Evolutionary conservation across 2,113 vertebrate species (phyloP), one percentile per base, ranked within the genome.

Genomic region (Phyllostomus hastatus): DNA sequence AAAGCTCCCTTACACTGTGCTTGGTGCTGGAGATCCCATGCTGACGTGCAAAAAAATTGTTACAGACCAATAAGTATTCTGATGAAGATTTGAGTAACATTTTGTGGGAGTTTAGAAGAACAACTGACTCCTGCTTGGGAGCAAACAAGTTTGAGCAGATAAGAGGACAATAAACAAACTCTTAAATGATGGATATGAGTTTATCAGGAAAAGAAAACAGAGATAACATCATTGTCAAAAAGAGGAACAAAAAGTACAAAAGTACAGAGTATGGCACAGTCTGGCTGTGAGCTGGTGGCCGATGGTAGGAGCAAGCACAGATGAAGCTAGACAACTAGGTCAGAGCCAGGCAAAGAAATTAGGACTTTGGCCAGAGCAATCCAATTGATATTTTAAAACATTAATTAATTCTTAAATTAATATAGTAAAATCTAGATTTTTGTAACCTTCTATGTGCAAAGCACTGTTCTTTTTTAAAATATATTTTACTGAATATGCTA

Each of bases 241-340:
- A 59, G 9, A 38, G 46, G 43, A 88, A 43, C 41, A 73, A 46
- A 41, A 35, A 19, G 16, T 26, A 7, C 33, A 38, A 52, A 43
- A 43, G n/a, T 5, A 20, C 5, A 43, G 41, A 16, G 8, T 16
- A 1, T 9, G 43, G n/a, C 73, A 14, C 0, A 3, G 28, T 46
- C 0, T 3, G 33, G 66, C 0, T 26, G 59, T 80, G 41, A 59
- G 24, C 8, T 80, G 61, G 12, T 9, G 38, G 67, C 9, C 2
- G 4, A 17, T 0, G 43, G n/a, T 1, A 19, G 28, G 31, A 46
- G 57, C 2, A 46, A 22, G 11, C 4, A 10, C 0, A 14, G 46
- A 61, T 5, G 5, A 10, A 14, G 11, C 7, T 12, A 3, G 24
- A 79, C 35, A n/a, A 12, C 2, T 4, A 19, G 15, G 59, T 28